These are phyloP conservation scores for Azorinus chamasolen DNA, from an alignment of 2,888 invertebrate species.

Conservation along the genomic window DNA sequence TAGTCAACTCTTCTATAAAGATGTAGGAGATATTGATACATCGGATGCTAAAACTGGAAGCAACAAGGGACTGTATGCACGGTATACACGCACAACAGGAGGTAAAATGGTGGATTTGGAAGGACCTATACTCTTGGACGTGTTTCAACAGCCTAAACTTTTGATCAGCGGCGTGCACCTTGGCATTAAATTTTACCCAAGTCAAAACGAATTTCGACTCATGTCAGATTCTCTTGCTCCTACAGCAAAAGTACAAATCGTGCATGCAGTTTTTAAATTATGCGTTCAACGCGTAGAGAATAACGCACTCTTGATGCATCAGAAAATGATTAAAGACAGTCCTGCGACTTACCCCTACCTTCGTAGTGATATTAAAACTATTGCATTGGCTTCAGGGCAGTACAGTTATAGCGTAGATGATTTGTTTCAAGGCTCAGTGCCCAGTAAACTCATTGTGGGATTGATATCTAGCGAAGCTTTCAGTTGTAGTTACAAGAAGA, in stretches of 20 bases:
- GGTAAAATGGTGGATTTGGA: constrained; percentile 49
- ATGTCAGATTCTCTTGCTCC: constrained; percentile 22
- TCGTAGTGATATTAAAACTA: constrained; percentile 42
- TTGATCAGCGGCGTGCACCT: constrained; percentile 40
- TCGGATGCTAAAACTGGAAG: constrained; percentile 32
- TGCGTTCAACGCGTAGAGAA: constrained; percentile 47
- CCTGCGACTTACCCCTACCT: constrained; percentile 48
- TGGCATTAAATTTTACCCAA: constrained; percentile 34
- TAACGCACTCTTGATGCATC: constrained; percentile 40
- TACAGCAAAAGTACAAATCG: constrained; percentile 34
- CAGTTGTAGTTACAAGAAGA: constrained; percentile 33
- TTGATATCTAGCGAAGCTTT: constrained; percentile 34
- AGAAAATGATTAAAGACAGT: constrained; percentile 29
- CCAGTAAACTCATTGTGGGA: constrained; percentile 36
- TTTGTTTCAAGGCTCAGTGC: constrained; percentile 37
- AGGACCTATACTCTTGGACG: constrained; percentile 43
- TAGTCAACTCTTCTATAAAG: constrained; percentile 46
- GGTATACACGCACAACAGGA: constrained; percentile 17
- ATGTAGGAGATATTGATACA: constrained; percentile 14
- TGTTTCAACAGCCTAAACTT: constrained; percentile 39
- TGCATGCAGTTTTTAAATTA: constrained; percentile 43
- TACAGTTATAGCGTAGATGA: constrained; percentile 36
- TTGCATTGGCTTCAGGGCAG: constrained; percentile 44
- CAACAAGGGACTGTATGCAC: constrained; percentile 28
- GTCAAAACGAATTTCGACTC: constrained; percentile 36